Percentiles rank a stretch among this genome's conserved stretches.
Evolutionary conservation across 2,797 vertebrate genomes (phyloP).

Genomic region (Iguana delicatissima): DNA sequence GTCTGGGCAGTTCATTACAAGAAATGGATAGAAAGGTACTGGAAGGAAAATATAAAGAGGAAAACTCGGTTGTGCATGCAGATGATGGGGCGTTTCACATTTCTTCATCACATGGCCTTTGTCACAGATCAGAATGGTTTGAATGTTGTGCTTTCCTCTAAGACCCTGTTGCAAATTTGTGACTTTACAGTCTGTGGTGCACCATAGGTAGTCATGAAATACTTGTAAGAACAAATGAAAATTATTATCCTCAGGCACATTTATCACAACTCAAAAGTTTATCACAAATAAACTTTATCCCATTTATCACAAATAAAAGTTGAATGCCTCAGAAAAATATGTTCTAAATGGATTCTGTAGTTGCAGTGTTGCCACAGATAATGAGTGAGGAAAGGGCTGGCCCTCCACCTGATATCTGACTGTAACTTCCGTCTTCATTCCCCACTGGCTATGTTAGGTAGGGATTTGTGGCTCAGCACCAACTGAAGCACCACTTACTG

Average conservation of each 20-base stretch:
- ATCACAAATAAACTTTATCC: neutral
- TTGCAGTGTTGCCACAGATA: neutral
- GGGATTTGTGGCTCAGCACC: neutral
- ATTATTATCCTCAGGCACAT: neutral
- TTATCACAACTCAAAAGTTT: neutral
- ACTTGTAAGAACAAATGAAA: neutral
- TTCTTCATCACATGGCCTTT: neutral
- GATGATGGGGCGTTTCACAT: neutral
- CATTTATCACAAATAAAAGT: neutral
- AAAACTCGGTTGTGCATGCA: neutral
- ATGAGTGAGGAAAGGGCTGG: neutral
- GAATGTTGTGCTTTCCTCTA: neutral
- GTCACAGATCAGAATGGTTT: neutral
- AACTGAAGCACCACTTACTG: neutral
- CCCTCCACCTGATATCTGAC: neutral
- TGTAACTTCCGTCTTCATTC: neutral
- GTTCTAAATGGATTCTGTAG: neutral
- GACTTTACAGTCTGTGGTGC: neutral
- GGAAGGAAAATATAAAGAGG: neutral
- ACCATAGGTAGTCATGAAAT: neutral
- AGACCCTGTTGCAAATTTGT: neutral
- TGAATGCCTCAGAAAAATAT: neutral
- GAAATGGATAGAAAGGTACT: neutral
- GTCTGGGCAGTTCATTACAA: neutral
- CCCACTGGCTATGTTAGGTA: neutral